Evolutionary conservation across 2,797 vertebrate species (phyloP).

Genomic region (Anguilla anguilla): DNA sequence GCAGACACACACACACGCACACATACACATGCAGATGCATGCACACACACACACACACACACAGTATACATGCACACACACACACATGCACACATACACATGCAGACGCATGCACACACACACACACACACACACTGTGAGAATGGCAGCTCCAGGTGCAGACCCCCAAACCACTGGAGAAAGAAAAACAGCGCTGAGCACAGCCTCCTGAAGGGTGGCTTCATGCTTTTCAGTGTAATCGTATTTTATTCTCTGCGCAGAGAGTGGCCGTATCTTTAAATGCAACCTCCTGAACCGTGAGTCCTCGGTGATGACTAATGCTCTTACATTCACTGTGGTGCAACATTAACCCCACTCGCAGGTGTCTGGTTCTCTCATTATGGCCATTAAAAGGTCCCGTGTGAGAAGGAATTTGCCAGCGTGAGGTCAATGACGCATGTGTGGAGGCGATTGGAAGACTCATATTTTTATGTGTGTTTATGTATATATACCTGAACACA

Average conservation of each 20-base stretch:
- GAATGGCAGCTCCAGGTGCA: constrained; percentile 9
- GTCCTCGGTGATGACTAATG: background rate
- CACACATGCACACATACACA: constrained; percentile 26
- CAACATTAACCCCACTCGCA: constrained; percentile 67
- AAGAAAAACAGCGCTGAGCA: background rate
- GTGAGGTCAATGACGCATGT: background rate
- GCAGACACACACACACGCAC: constrained; percentile 27
- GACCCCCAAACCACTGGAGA: background rate
- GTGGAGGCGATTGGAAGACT: background rate
- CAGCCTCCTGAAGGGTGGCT: background rate
- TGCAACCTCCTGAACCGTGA: constrained; percentile 2
- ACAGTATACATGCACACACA: background rate
- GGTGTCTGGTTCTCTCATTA: constrained; percentile 77
- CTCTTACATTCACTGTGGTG: background rate
- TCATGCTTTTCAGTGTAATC: background rate
- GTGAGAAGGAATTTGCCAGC: constrained; percentile 72
- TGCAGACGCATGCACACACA: constrained; percentile 45
- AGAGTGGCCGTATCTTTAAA: background rate
- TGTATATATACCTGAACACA: background rate
- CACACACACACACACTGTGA: background rate
- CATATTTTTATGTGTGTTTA: background rate
- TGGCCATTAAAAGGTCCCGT: constrained; percentile 65
- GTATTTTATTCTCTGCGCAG: background rate
- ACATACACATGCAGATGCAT: constrained; percentile 28
- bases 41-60: constrained; percentile 18